These are phyloP conservation scores for Beris chalybata DNA, from an alignment of 2,888 invertebrate species.

Conservation along the genomic window DNA sequence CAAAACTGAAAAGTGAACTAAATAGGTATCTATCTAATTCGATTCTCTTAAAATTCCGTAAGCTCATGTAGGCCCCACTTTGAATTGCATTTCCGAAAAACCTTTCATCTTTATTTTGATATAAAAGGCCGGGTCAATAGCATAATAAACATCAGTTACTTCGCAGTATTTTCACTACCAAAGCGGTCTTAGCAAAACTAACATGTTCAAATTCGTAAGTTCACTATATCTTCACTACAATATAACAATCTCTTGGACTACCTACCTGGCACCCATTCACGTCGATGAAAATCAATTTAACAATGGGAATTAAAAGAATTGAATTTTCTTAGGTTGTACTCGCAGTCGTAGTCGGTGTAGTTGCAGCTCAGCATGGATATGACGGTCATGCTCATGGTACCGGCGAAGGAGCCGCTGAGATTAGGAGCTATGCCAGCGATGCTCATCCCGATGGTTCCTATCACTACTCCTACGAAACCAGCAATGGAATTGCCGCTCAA, in stretches of 20 bases:
- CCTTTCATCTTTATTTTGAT: not conserved
- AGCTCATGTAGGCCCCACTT: too few species aligned
- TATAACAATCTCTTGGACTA: not conserved
- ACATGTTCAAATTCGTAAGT: slow-evolving; percentile 28
- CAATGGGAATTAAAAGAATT: slow-evolving; percentile 13
- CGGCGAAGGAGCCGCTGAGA: slow-evolving; percentile 47
- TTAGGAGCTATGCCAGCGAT: slow-evolving; percentile 48
- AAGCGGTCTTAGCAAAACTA: slow-evolving; percentile 11
- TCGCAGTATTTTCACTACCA: slow-evolving; percentile 12
- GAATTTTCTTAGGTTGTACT: slow-evolving; percentile 8
- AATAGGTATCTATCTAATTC: too few species aligned
- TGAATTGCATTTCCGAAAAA: too few species aligned
- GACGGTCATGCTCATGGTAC: not conserved
- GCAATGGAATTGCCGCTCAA: slow-evolving; percentile 64
- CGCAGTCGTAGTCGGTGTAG: slow-evolving; percentile 22
- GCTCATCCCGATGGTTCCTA: slow-evolving; percentile 16
- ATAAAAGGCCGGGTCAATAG: slow-evolving; percentile 17
- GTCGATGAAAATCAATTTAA: too few species aligned
- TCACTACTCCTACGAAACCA: slow-evolving; percentile 59
- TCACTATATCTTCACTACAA: not conserved
- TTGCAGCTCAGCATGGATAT: slow-evolving; percentile 10
- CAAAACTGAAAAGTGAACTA: too few species aligned
- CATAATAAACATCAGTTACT: slow-evolving; percentile 16
- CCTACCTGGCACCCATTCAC: too few species aligned
- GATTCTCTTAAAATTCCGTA: too few species aligned